phyloP scores from a whole-genome alignment of 2,888 invertebrate genomes.

The Dicroscelio sp. region DNA sequence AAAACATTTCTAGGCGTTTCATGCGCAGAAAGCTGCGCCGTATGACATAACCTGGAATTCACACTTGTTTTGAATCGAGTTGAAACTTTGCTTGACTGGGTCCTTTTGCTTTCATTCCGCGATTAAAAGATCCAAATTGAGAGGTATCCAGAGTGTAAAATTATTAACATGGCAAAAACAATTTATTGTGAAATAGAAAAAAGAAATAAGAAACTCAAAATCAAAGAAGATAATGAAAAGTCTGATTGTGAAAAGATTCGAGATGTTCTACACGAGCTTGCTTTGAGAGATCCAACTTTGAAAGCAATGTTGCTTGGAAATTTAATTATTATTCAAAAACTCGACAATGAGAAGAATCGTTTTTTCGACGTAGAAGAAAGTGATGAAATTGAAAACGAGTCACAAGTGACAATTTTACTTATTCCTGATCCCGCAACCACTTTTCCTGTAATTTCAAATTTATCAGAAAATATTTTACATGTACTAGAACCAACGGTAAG shows the following conservation, averaged over 20 bases:
- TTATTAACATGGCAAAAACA: not conserved
- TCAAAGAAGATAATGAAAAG: not conserved
- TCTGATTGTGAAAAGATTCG: not conserved
- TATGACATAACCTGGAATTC: not conserved
- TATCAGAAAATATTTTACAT: not conserved
- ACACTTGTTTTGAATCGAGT: not conserved
- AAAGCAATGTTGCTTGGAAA: not conserved
- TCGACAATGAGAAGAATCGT: not conserved
- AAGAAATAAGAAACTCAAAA: not conserved
- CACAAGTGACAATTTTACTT: not conserved
- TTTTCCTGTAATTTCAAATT: not conserved
- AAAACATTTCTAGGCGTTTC: not conserved
- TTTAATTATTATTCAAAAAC: not conserved
- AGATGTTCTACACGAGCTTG: not conserved
- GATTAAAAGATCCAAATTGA: no score
- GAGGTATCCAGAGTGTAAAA: not conserved
- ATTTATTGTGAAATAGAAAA: not conserved
- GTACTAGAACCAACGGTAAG: not conserved
- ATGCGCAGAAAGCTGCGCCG: not conserved
- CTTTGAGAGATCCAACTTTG: not conserved
- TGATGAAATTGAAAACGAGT: not conserved
- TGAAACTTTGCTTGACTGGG: no score
- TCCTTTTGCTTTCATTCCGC: no score
- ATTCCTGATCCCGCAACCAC: not conserved
- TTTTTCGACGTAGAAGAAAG: slow-evolving; percentile 8